A percentile compares a stretch with the other conserved stretches of the same genome.
These are phyloP conservation scores for Araneus ventricosus DNA, from an alignment of 1,140 invertebrate species.

Conservation along the genomic window DNA sequence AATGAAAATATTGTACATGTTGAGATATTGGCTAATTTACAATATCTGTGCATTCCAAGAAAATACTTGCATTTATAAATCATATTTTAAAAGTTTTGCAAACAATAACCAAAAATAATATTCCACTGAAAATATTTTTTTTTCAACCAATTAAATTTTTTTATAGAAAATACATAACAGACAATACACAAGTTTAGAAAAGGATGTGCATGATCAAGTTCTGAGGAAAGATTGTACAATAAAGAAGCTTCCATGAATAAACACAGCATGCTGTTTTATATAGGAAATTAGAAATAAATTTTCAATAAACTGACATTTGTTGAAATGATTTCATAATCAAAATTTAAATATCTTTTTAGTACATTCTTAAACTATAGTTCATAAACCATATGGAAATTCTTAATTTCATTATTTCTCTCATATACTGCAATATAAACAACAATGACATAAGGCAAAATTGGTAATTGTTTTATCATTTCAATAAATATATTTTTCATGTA, in stretches of 20 bases:
- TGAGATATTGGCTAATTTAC: too few relatives aligned
- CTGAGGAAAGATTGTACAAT: not conserved
- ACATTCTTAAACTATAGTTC: not conserved
- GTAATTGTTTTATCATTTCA: not conserved
- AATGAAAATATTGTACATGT: too few relatives aligned
- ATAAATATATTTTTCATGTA: too few relatives aligned
- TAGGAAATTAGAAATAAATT: not conserved
- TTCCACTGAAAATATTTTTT: not conserved
- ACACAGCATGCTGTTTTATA: not conserved
- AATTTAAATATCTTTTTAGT: too few relatives aligned
- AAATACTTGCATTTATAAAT: not conserved
- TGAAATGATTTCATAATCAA: not conserved
- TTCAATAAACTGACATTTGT: not conserved
- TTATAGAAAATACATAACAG: not conserved
- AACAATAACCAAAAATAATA: not conserved
- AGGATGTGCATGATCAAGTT: not conserved
- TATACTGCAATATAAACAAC: not conserved
- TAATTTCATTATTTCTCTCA: too few relatives aligned
- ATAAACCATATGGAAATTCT: not conserved
- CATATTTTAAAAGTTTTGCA: not conserved
- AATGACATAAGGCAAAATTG: constrained; percentile 1
- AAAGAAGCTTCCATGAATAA: not conserved
- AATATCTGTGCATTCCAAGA: too few relatives aligned
- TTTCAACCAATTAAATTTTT: not conserved
- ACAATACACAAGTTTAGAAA: not conserved